Conservation (phyloP, 2,797 vertebrate species). For the Xyrichtys novacula region DNA sequence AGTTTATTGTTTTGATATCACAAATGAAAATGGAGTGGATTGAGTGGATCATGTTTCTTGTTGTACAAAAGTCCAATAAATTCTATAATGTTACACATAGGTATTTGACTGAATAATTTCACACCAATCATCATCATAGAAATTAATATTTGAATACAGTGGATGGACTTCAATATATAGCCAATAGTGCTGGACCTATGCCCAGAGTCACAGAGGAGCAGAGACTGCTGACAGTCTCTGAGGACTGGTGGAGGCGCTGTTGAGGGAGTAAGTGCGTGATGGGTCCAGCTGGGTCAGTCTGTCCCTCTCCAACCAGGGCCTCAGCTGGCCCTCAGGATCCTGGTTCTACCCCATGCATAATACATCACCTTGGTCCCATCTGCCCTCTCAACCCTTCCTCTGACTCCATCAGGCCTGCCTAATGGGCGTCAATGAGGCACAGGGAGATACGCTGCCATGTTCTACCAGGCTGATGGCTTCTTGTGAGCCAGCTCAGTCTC, state of each 20-base stretch:
- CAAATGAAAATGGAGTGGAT: too few species aligned
- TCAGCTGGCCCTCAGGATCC: conserved; percentile 69
- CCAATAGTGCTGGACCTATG: conserved; percentile 46
- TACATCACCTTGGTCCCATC: conserved; percentile 74
- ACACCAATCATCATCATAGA: too few species aligned
- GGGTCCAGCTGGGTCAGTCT: conserved; percentile 72
- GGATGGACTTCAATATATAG: conserved; percentile 58
- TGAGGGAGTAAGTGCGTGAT: conserved; percentile 51
- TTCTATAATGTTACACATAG: too few species aligned
- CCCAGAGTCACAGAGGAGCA: conserved; percentile 60
- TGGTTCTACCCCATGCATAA: conserved; percentile 73
- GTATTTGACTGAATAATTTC: too few species aligned
- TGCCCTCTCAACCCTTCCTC: conserved; percentile 69
- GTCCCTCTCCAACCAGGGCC: conserved; percentile 58
- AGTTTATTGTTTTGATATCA: too few species aligned
- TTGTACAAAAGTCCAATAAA: too few species aligned
- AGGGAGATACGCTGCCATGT: conserved; percentile 26
- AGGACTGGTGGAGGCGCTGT: conserved; percentile 44
- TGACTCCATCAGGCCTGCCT: conserved; percentile 53
- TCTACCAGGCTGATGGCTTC: conserved; percentile 43
- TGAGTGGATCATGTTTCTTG: too few species aligned
- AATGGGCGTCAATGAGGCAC: conserved; percentile 56
- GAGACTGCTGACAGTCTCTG: conserved; percentile 50
- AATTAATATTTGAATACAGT: conserved; percentile 71
- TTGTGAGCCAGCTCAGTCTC: conserved; percentile 49